These are phyloP conservation scores for Myotis findleyi DNA, from an alignment of 2,797 vertebrate species.

Conservation along the genomic window DNA sequence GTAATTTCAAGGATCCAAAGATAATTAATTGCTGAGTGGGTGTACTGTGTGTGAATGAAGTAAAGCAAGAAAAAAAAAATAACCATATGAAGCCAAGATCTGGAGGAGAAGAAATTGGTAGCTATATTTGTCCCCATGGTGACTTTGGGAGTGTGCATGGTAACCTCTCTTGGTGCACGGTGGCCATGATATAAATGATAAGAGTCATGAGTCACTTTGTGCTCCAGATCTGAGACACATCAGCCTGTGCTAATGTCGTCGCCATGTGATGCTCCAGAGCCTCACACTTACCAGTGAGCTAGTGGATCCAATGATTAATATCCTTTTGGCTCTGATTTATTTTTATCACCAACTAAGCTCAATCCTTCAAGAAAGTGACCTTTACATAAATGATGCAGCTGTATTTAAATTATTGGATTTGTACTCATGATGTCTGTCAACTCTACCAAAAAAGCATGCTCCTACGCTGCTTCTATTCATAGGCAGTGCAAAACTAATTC, in stretches of 20 bases:
- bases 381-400: not conserved
- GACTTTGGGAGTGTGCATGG: not conserved
- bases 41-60: slow-evolving; percentile 14
- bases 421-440: not conserved
- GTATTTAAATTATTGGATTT: not conserved
- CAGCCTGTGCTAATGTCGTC: not conserved
- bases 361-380: not conserved
- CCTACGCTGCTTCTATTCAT: not conserved
- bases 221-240: not conserved
- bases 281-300: not conserved
- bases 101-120: not conserved
- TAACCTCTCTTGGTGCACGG: not conserved
- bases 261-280: not conserved
- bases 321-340: not conserved
- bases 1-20: slow-evolving; percentile 51
- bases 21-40: slow-evolving; percentile 53
- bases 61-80: not conserved
- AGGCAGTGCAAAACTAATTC: not conserved
- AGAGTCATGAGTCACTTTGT: not conserved
- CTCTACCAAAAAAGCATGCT: not conserved
- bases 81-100: not conserved
- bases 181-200: not conserved
- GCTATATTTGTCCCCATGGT: not conserved
- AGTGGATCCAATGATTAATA: not conserved
- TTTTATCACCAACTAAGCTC: not conserved